Percentiles rank a stretch among this genome's conserved stretches.
Evolutionary conservation across 2,888 invertebrate species (phyloP).

Genomic region (Halictus ligatus): DNA sequence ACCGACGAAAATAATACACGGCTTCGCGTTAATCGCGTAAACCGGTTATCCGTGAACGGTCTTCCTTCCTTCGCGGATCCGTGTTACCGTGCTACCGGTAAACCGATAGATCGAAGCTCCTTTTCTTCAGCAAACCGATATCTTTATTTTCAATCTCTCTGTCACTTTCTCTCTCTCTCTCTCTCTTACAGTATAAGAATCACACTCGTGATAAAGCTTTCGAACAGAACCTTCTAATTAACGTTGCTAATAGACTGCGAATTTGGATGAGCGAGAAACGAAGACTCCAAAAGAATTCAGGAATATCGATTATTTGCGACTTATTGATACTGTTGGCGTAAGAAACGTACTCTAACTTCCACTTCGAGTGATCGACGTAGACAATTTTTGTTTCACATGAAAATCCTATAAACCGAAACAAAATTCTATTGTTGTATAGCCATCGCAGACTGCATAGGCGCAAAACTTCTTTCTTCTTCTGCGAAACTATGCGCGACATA

Average conservation of each 20-base stretch:
- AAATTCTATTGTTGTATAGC: no score
- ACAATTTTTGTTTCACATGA: no score
- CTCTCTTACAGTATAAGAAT: not conserved
- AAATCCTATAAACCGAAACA: no score
- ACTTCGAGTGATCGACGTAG: no score
- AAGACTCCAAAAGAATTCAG: no score
- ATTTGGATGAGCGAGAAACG: not conserved
- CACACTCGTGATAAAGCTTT: not conserved
- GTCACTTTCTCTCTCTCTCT: no score
- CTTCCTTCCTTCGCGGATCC: not conserved
- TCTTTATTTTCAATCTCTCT: not conserved
- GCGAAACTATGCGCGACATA: not conserved
- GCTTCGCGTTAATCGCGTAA: not conserved
- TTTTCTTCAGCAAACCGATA: not conserved
- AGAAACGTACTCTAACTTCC: not conserved
- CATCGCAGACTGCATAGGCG: no score
- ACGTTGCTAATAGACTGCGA: not conserved
- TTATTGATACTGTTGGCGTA: not conserved
- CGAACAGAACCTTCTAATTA: not conserved
- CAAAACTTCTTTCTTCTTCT: no score
- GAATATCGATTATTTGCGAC: no score
- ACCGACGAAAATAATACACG: slow-evolving; percentile 11
- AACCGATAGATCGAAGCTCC: not conserved
- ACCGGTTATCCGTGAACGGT: not conserved
- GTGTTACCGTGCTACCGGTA: not conserved